phyloP scores from a whole-genome alignment of 2,113 vertebrate genomes.

The Jaculus jaculus region DNA sequence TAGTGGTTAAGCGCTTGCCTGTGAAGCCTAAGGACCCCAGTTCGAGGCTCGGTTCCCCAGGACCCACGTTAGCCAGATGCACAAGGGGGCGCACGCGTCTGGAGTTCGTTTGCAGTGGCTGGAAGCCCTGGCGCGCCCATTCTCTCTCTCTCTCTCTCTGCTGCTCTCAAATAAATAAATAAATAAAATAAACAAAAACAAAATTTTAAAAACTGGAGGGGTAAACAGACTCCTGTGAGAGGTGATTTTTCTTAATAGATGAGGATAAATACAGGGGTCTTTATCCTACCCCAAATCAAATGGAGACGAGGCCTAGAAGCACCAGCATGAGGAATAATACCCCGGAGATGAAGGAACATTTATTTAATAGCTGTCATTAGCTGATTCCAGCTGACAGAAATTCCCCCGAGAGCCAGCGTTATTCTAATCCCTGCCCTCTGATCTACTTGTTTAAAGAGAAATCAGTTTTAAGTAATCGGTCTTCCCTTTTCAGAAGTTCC shows the following conservation, averaged over 20 bases:
- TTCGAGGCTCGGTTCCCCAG: too few species aligned
- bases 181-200: too few species aligned
- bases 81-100: too few species aligned
- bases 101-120: too few species aligned
- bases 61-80: too few species aligned
- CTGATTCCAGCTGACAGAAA: background rate
- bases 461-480: background rate
- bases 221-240: background rate
- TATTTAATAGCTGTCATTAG: background rate
- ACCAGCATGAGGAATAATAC: background rate
- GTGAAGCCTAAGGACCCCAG: too few species aligned
- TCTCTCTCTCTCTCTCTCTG: too few species aligned
- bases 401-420: background rate
- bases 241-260: conserved; percentile 13
- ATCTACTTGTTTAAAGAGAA: conserved; percentile 42
- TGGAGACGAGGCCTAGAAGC: background rate
- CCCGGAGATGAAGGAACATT: background rate
- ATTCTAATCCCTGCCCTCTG: background rate
- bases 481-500: conserved; percentile 26
- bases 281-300: conserved; percentile 50
- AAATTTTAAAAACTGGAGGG: too few species aligned
- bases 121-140: too few species aligned
- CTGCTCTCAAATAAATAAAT: too few species aligned
- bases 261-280: background rate
- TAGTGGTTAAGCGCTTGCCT: too few species aligned